Evolutionary conservation across 2,113 vertebrate genomes (phyloP), one percentile per base, ranked within the genome.

Genomic region (Odontophorus gujanensis): DNA sequence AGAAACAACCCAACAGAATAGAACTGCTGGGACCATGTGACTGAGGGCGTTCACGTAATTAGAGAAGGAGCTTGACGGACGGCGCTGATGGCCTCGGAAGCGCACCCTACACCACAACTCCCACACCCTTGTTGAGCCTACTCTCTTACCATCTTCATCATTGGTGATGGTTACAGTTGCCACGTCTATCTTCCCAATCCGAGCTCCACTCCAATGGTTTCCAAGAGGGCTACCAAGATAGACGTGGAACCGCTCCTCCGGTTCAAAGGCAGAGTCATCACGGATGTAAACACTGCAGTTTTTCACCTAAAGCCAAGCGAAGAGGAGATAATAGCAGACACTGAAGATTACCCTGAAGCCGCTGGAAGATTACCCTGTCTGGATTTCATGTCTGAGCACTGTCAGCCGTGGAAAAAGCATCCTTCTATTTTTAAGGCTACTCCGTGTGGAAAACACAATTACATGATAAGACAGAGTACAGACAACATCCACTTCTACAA

Each of bases 191-290:
- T 95, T 98, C 5, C 99, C 99, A 55, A 99, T 94, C 97, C 98
- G 98, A 57, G 99, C 99, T 57, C 99, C 99, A 15, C 99, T 99
- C 99, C 99, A 99, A 51, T 99, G 99, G 95, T 98, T 99, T 21
- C 99, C 98, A 58, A 98, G 98, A 0, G 99, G 99, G 58, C 97
- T 98, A 24, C 99, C 97, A 2, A 99, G 98, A 68, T 98, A 97
- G 77, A 99, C 96, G 95, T 98, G 98, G 97, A 99, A 99, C 94
- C 99, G 98, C 82, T 99, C 99, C n/a, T 99, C 99, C 3, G 98
- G 98, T 93, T 99, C 99, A 48, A 99, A 99, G 13, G 99, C 98
- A 0, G 99, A 99, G 97, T 99, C 99, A 2, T 99, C 99, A 1
- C 95, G 98, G 94, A 99, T 97, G 40, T 93, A 95, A 42, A 99